Evolutionary conservation across 2,113 vertebrate species (phyloP).

Genomic region (Arenaria interpres): DNA sequence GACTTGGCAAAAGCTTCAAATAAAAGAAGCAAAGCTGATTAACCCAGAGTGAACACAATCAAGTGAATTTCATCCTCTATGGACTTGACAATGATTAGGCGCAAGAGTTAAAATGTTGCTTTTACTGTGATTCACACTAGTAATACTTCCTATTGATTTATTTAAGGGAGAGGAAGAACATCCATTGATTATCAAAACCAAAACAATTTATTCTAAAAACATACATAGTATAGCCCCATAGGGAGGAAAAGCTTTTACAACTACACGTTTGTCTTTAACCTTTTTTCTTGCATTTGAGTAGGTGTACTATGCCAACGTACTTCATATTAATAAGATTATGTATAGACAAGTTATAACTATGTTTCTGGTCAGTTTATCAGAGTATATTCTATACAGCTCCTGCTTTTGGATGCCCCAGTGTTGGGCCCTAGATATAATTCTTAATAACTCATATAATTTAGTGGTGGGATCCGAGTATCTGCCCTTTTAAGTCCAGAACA

Average conservation of each 20-base stretch:
- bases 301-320: neutral
- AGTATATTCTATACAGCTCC: neutral
- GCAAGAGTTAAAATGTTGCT: neutral
- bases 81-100: neutral
- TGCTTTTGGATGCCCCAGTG: neutral
- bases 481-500: neutral
- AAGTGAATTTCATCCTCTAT: neutral
- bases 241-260: neutral
- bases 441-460: neutral
- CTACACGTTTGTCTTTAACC: neutral
- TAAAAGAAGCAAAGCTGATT: neutral
- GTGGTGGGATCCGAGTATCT: neutral
- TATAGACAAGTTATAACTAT: neutral
- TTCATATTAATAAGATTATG: fast-evolving
- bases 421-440: too few species aligned
- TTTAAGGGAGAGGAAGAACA: neutral
- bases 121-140: neutral
- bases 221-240: neutral
- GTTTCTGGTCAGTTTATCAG: neutral
- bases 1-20: neutral
- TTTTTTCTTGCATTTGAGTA: neutral
- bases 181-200: neutral
- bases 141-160: neutral
- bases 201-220: neutral
- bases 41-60: neutral